Conservation (phyloP, 2,888 invertebrate species). For the Patella pellucida region DNA sequence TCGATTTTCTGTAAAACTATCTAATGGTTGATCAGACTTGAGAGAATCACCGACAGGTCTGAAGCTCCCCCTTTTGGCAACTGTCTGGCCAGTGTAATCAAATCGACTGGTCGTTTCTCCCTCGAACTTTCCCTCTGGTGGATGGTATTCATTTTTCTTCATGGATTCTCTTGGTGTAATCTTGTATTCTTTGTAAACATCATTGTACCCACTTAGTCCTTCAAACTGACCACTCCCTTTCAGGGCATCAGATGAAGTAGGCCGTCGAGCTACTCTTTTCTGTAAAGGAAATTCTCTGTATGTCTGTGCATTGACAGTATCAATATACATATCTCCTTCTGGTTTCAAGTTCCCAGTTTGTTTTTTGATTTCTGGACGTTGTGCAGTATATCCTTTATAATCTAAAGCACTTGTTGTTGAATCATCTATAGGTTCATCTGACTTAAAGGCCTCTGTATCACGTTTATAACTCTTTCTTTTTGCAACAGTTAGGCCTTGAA, state of each 20-base stretch:
- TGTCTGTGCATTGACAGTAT: not conserved
- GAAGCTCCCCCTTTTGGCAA: slow-evolving; percentile 37
- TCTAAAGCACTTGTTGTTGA: slow-evolving; percentile 58
- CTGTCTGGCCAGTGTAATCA: slow-evolving; percentile 41
- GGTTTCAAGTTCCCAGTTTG: slow-evolving; percentile 9
- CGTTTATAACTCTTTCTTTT: slow-evolving; percentile 53
- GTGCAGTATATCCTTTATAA: slow-evolving; percentile 32
- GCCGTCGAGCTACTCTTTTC: slow-evolving; percentile 46
- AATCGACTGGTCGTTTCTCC: slow-evolving; percentile 49
- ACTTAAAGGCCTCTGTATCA: slow-evolving; percentile 44
- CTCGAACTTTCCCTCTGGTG: slow-evolving; percentile 53
- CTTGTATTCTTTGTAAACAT: slow-evolving; percentile 40
- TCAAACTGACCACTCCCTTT: slow-evolving; percentile 34
- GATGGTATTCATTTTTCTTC: slow-evolving; percentile 43
- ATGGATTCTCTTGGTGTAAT: slow-evolving; percentile 36
- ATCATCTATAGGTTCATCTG: slow-evolving; percentile 57
- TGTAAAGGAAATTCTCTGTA: not conserved
- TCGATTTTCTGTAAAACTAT: slow-evolving; percentile 59
- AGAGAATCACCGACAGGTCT: slow-evolving; percentile 51
- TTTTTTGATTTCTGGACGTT: not conserved
- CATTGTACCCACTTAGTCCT: slow-evolving; percentile 42
- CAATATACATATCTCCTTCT: slow-evolving; percentile 4
- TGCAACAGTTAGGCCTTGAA: slow-evolving; percentile 29
- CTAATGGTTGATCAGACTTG: slow-evolving; percentile 55
- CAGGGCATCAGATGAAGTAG: slow-evolving; percentile 31